Conservation (phyloP, 2,797 vertebrate genomes). For the Leptodactylus fallax region DNA sequence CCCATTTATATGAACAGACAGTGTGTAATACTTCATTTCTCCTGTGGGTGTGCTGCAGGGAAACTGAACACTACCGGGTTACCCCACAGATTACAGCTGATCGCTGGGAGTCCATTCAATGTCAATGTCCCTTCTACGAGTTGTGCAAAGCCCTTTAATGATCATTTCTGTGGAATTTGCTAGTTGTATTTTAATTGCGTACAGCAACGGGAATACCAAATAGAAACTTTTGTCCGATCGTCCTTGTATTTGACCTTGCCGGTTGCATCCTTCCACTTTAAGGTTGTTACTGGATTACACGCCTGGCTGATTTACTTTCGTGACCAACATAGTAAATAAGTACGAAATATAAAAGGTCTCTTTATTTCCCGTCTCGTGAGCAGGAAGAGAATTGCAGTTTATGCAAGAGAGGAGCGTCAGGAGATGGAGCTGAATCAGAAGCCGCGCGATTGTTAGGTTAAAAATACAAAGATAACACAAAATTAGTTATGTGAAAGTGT, state of each 20-base stretch:
- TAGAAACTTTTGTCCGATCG: neutral
- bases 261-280: conserved; percentile 11
- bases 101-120: too few species aligned
- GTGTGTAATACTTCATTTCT: too few species aligned
- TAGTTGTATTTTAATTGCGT: neutral
- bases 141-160: neutral
- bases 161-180: neutral
- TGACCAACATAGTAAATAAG: conserved; percentile 20
- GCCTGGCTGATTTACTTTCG: conserved; percentile 13
- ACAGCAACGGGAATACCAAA: neutral
- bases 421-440: conserved; percentile 18
- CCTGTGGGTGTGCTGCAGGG: too few species aligned
- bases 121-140: too few species aligned
- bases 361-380: conserved; percentile 6
- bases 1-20: too few species aligned
- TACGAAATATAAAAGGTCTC: conserved; percentile 1
- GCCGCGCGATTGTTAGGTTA: conserved; percentile 19
- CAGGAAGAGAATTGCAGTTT: conserved; percentile 6
- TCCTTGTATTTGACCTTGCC: conserved; percentile 20
- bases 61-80: too few species aligned
- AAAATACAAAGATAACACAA: conserved; percentile 60
- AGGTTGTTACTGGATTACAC: conserved; percentile 27
- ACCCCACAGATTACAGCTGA: too few species aligned
- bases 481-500: conserved; percentile 57
- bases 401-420: conserved; percentile 9